phyloP scores from a whole-genome alignment of 2,113 vertebrate species.

The Zosterops pallidus region DNA sequence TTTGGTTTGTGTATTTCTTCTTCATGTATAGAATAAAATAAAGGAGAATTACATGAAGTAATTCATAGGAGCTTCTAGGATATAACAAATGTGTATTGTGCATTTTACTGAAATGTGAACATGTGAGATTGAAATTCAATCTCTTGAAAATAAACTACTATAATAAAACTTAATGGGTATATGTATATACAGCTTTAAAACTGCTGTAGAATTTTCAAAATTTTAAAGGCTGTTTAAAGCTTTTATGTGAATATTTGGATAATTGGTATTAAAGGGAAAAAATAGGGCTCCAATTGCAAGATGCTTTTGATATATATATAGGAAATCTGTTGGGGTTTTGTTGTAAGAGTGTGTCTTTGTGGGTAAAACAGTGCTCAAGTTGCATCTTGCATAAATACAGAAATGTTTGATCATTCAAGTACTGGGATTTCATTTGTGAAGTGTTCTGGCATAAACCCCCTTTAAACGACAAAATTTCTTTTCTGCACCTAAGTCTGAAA shows the following conservation, averaged over 20 bases:
- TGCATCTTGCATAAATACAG: constrained; percentile 39
- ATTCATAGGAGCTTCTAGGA: background rate
- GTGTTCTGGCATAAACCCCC: background rate
- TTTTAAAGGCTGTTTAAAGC: background rate
- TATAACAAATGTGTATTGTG: constrained; percentile 8
- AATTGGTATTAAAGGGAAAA: background rate
- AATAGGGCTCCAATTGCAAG: background rate
- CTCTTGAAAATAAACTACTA: background rate
- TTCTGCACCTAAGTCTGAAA: background rate
- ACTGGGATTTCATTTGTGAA: background rate
- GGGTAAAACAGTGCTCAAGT: background rate
- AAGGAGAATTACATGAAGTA: constrained; percentile 6
- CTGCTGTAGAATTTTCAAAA: background rate
- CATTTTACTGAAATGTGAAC: constrained; percentile 21
- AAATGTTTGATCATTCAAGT: background rate
- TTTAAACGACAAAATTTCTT: background rate
- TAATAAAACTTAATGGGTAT: background rate
- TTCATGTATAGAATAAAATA: constrained; percentile 37
- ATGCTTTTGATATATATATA: background rate
- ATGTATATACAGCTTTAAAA: constrained; percentile 5
- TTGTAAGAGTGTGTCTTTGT: background rate
- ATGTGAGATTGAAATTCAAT: constrained; percentile 5
- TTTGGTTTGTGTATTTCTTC: constrained; percentile 9
- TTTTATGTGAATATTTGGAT: background rate
- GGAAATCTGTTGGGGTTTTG: background rate